A percentile compares a stretch with the other conserved stretches of the same genome.
Evolutionary conservation across 1,140 invertebrate species (phyloP).

Genomic region (Thaumetopoea pityocampa): DNA sequence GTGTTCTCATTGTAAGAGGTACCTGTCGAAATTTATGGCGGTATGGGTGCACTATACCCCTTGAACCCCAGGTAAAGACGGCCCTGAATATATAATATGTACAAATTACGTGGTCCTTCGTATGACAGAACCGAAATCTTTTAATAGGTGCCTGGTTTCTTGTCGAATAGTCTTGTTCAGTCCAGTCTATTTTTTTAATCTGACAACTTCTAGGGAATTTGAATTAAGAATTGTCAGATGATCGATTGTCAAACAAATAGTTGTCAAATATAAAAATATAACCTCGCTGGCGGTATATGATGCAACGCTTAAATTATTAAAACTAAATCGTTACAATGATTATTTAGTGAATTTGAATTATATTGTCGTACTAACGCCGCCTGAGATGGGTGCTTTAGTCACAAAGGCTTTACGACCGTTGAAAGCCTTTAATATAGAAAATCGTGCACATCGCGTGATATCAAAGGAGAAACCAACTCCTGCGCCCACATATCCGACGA

Average conservation of each 20-base stretch:
- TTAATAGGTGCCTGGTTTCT: too few species aligned
- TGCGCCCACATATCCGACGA: conserved; percentile 79
- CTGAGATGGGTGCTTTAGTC: conserved; percentile 69
- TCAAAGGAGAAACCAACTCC: conserved; percentile 80
- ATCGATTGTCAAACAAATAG: conserved; percentile 1
- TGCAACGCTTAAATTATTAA: conserved; percentile 9
- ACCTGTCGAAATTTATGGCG: too few species aligned
- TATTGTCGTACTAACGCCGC: conserved; percentile 44
- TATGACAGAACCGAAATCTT: too few species aligned
- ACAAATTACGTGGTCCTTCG: too few species aligned
- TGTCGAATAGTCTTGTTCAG: too few species aligned
- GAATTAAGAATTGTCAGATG: conserved; percentile 4
- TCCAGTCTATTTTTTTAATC: too few species aligned
- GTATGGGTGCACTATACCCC: too few species aligned
- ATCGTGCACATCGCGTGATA: conserved; percentile 81
- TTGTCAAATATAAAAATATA: conserved; percentile 15
- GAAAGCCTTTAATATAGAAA: conserved; percentile 81
- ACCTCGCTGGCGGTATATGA: conserved; percentile 18
- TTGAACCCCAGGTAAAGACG: too few species aligned
- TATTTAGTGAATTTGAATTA: not conserved
- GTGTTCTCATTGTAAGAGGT: too few species aligned
- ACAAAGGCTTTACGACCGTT: conserved; percentile 54
- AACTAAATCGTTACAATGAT: conserved; percentile 13
- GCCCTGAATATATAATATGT: too few species aligned
- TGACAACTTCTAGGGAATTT: not conserved